Percentiles rank a stretch among this genome's conserved stretches.
These are phyloP conservation scores for Lymantria dispar DNA, from an alignment of 2,888 invertebrate species.

Conservation along the genomic window DNA sequence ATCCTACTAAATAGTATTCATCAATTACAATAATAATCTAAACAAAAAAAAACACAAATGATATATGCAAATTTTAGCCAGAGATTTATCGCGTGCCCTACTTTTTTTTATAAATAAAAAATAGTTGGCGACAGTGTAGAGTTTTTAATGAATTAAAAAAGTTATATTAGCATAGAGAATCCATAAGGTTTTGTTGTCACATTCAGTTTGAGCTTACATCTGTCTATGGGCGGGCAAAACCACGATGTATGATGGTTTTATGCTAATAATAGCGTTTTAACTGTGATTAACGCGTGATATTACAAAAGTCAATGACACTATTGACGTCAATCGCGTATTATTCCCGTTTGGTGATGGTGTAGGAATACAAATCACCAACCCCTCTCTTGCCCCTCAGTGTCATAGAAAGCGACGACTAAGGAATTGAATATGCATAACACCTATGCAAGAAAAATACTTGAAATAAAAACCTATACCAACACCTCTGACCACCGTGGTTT, in stretches of 20 bases:
- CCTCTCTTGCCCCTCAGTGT: no score
- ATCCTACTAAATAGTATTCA: slow-evolving; percentile 19
- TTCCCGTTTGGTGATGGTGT: no score
- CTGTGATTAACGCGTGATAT: slow-evolving; percentile 47
- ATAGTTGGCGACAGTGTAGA: slow-evolving; percentile 45
- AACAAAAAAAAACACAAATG: slow-evolving; percentile 31
- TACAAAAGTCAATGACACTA: slow-evolving; percentile 33
- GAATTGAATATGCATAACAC: no score
- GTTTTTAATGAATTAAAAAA: slow-evolving; percentile 47
- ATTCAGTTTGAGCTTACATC: slow-evolving; percentile 50
- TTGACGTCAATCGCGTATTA: slow-evolving; percentile 5
- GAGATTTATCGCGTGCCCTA: slow-evolving; percentile 65
- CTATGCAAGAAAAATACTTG: no score
- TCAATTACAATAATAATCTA: slow-evolving; percentile 27
- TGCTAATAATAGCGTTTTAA: slow-evolving; percentile 57
- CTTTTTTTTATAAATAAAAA: slow-evolving; percentile 50
- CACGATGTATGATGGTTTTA: slow-evolving; percentile 62
- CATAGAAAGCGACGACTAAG: no score
- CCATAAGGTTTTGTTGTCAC: slow-evolving; percentile 38
- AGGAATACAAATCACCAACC: no score
- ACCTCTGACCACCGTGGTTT: no score
- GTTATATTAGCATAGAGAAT: slow-evolving; percentile 64
- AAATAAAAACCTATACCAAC: no score
- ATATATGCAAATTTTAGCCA: slow-evolving; percentile 36
- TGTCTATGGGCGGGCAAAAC: slow-evolving; percentile 61